phyloP scores from a whole-genome alignment of 2,797 vertebrate species.

The Artibeus jamaicensis region DNA sequence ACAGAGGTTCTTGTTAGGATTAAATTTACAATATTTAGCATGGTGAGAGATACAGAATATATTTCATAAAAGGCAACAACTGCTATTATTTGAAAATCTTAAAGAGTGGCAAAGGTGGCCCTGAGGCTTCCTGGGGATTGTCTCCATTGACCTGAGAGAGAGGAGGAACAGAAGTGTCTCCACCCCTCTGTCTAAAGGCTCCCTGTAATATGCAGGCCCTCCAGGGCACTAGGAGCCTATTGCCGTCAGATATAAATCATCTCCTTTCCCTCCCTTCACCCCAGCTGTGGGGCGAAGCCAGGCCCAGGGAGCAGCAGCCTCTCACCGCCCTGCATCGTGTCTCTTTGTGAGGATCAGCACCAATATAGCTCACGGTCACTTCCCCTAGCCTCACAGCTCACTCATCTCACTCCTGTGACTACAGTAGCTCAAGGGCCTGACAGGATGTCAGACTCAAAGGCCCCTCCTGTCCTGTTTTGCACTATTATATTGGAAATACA shows the following conservation, averaged over 20 bases:
- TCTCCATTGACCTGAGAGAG: neutral
- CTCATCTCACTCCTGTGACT: rapidly evolving
- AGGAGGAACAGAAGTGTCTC: neutral
- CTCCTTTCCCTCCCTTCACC: neutral
- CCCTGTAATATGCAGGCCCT: neutral
- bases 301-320: neutral
- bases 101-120: neutral
- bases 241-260: neutral
- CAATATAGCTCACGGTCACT: too few relatives aligned
- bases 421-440: neutral
- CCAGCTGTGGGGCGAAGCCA: too few relatives aligned
- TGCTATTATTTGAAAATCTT: neutral
- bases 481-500: neutral
- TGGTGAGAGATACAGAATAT: neutral
- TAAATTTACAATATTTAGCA: neutral
- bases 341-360: rapidly evolving
- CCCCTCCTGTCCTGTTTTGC: neutral
- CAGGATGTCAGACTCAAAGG: neutral
- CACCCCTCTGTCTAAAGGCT: neutral
- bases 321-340: rapidly evolving
- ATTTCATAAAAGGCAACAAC: neutral
- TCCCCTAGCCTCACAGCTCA: neutral
- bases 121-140: neutral
- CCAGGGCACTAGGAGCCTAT: neutral
- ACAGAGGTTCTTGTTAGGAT: neutral